phyloP scores from a whole-genome alignment of 2,888 invertebrate species.

The Brenthis hecate region DNA sequence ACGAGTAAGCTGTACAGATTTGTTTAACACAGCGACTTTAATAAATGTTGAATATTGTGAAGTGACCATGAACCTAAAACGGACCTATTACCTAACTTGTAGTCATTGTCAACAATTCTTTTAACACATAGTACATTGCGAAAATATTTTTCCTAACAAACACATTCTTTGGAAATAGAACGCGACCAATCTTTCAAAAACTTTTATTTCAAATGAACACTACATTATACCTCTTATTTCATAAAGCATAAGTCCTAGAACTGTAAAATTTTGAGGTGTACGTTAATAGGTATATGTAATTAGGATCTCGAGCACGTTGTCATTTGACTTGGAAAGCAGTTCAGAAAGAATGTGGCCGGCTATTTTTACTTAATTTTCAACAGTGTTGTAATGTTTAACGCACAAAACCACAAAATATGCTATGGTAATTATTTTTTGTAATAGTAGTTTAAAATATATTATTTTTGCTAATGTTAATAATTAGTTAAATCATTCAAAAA shows the following conservation, averaged over 20 bases:
- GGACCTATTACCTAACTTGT: conserved; percentile 29
- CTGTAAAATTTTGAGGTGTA: conserved; percentile 24
- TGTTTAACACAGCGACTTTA: no score
- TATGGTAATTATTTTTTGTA: conserved; percentile 39
- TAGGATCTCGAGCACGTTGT: conserved; percentile 63
- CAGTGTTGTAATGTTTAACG: conserved; percentile 51
- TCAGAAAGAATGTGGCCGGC: conserved; percentile 56
- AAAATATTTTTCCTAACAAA: conserved; percentile 49
- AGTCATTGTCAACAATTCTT: conserved; percentile 30
- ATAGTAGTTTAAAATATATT: neutral
- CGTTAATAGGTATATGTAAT: conserved; percentile 59
- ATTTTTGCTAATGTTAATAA: no score
- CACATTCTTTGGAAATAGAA: conserved; percentile 58
- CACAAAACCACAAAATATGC: conserved; percentile 12
- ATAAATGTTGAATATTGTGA: conserved; percentile 23
- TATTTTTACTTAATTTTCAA: conserved; percentile 60
- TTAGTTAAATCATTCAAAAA: no score
- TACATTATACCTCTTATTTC: conserved; percentile 9
- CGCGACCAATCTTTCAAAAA: conserved; percentile 70
- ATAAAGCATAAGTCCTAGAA: conserved; percentile 1
- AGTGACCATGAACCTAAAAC: conserved; percentile 44
- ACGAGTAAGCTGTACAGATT: no score
- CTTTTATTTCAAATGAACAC: conserved; percentile 28
- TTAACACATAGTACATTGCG: conserved; percentile 51
- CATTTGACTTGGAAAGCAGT: conserved; percentile 74